Base-by-base conservation (phyloP, 2,888 invertebrate species). In the Deilephila elpenor region DNA sequence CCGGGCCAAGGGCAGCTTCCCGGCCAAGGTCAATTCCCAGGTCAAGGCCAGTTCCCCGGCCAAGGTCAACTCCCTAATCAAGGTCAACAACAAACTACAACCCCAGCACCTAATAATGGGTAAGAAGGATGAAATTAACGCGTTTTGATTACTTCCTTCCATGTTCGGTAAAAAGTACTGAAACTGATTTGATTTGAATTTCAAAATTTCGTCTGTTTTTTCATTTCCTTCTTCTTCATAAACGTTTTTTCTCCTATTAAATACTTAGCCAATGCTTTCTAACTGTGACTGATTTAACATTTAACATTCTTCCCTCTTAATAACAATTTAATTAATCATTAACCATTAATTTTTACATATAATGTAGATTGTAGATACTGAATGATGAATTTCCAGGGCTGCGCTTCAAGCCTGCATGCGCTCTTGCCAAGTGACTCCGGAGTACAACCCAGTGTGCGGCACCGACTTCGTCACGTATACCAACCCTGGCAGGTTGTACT, bases 381-480 rank as follows among this genome's bases (percentile, higher is more conserved):
- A 25, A 25, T 25, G 25, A 25, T 25, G 25, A 0, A 25, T 25
- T 67, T 67, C 14, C 51, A 67, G 67, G 14, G 25, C 44, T 67
- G 34, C 1, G 37, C 14, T 75, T 7, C 17, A 34, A 19, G 44
- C 3, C 7, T 91, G 91, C 75, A 79, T 87, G 3, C 75, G 77
- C 5, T 29, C 74, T 5, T 95, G 95, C 76, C 86, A 85, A 1
- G 84, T 86, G 11, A 91, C 92, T 0, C 59, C 86, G 0, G 88
- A 93, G 78, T 94, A 91, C 79, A 91, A 93, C 78, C 95, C 95
- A 0, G 89, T 94, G 8, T 95, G 95, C 77, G 95, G 93, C 14
- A 83, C 86, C 44, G 86, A 94, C 76, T 78, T 83, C n/a, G 80
- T 86, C 5, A 90, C 89, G 0, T 95, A 95, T 77, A 74, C 53